These are phyloP conservation scores for Sigmodon hispidus DNA, from an alignment of 2,113 vertebrate species.

Conservation along the genomic window DNA sequence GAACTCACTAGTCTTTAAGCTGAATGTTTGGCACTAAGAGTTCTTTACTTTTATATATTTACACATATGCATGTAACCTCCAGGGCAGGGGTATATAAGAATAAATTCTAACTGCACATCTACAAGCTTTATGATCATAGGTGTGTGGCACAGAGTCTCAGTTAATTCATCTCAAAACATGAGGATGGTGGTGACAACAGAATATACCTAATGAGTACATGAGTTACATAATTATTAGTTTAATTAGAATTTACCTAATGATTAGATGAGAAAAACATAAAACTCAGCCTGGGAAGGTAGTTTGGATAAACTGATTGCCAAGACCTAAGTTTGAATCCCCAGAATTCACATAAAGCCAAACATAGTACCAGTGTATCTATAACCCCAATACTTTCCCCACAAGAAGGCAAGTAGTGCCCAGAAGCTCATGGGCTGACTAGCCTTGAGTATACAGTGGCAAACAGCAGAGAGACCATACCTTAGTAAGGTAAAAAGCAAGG, in stretches of 20 bases:
- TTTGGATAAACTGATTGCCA: neutral
- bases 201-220: neutral
- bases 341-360: neutral
- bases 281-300: neutral
- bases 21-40: neutral
- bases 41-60: neutral
- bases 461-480: neutral
- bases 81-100: neutral
- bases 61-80: neutral
- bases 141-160: neutral
- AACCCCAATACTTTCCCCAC: neutral
- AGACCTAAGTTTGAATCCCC: neutral
- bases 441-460: neutral
- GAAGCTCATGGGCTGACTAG: neutral
- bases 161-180: constrained; percentile 49
- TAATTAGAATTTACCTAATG: neutral
- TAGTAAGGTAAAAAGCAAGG: neutral
- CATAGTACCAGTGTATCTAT: neutral
- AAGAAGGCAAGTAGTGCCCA: neutral
- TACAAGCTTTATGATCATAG: neutral
- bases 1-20: neutral
- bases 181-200: neutral
- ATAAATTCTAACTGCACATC: neutral
- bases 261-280: neutral
- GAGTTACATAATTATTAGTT: neutral